Evolutionary conservation across 2,113 vertebrate species (phyloP).

Genomic region (Chascanopsetta lugubris): DNA sequence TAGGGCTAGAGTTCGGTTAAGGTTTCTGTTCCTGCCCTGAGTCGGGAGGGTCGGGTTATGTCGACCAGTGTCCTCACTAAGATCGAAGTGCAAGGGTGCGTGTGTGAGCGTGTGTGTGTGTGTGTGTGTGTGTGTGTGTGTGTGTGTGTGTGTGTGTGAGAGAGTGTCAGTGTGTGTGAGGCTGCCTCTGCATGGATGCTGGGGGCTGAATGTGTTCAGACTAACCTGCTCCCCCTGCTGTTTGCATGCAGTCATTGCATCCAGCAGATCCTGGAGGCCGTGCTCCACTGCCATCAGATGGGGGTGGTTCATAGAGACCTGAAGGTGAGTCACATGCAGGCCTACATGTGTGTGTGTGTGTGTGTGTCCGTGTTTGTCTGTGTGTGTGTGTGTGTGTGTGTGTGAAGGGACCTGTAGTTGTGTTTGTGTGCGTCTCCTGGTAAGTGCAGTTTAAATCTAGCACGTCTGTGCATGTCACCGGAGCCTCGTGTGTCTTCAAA

Average conservation of each 20-base stretch:
- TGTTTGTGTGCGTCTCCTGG: constrained; percentile 45
- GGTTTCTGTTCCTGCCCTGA: no score
- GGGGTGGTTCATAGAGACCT: constrained; percentile 93
- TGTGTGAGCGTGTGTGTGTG: constrained; percentile 20
- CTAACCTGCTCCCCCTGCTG: constrained; percentile 79
- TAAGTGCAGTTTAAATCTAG: constrained; percentile 53
- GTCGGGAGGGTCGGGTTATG: no score
- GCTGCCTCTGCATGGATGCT: constrained; percentile 63
- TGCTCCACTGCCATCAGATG: constrained; percentile 91
- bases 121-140: constrained; percentile 13
- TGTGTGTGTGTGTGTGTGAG: constrained; percentile 9
- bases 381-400: neutral
- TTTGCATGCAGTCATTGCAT: constrained; percentile 90
- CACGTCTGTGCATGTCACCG: constrained; percentile 47
- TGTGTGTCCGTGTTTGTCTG: constrained; percentile 18
- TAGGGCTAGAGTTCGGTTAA: no score
- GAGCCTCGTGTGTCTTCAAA: neutral
- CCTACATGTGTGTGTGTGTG: constrained; percentile 10
- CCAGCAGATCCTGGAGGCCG: constrained; percentile 92
- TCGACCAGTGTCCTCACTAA: no score
- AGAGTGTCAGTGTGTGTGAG: constrained; percentile 10
- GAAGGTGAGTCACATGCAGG: constrained; percentile 84
- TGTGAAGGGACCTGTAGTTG: constrained; percentile 7
- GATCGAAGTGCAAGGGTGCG: constrained; percentile 3
- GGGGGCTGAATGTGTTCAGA: constrained; percentile 60